Evolutionary conservation across 2,888 invertebrate species (phyloP).

Genomic region (Criorhina ranunculi): DNA sequence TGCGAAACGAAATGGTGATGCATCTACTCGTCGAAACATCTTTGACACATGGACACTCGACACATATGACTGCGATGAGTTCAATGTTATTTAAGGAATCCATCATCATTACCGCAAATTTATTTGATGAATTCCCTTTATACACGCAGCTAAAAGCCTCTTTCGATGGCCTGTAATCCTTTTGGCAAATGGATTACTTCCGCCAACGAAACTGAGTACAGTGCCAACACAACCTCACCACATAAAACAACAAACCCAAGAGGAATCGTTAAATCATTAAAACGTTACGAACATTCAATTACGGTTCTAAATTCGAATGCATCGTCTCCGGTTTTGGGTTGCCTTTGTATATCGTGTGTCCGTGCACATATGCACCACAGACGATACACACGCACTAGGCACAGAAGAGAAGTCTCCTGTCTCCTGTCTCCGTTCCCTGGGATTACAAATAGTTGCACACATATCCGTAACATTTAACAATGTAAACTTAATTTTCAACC

Average conservation of each 20-base stretch:
- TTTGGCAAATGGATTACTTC: conserved; percentile 60
- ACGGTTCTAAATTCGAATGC: conserved; percentile 64
- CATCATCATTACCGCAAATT: conserved; percentile 30
- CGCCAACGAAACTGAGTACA: conserved; percentile 41
- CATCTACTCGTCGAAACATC: no score
- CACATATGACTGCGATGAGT: neutral
- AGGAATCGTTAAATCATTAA: conserved; percentile 73
- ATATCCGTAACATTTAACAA: conserved; percentile 71
- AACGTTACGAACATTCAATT: conserved; percentile 73
- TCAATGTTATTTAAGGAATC: conserved; percentile 22
- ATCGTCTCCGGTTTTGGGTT: conserved; percentile 41
- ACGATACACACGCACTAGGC: neutral
- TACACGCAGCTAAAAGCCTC: conserved; percentile 6
- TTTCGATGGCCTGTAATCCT: neutral
- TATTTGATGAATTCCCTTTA: conserved; percentile 47
- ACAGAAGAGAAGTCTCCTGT: neutral
- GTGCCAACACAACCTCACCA: conserved; percentile 56
- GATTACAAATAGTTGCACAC: conserved; percentile 72
- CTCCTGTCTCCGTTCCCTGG: conserved; percentile 44
- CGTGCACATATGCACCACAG: conserved; percentile 9
- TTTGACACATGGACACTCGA: no score
- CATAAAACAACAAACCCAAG: conserved; percentile 69
- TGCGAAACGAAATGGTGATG: no score
- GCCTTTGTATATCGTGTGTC: neutral
- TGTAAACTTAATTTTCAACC: conserved; percentile 72